Evolutionary conservation across 2,113 vertebrate species (phyloP), one percentile per base, ranked within the genome.

Genomic region (Tyrannus savana): DNA sequence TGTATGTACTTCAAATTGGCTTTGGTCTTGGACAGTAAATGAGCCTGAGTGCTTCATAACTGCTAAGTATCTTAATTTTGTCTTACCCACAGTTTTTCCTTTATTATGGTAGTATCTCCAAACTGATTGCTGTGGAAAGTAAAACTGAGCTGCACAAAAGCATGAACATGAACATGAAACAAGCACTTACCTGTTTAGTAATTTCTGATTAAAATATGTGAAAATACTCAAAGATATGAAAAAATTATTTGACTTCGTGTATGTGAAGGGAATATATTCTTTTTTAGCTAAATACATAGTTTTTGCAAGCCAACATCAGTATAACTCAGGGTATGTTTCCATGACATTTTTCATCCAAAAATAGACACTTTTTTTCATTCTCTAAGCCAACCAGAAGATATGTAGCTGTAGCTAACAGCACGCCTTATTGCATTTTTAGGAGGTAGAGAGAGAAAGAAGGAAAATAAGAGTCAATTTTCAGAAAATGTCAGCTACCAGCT

Each of bases 331-430:
- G 8, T 39, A 63, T 59, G 52, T 91, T 92, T 88, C 86, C 41
- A 69, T 69, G 62, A 49, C 11, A 73, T 88, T 88, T 92, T 92
- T 55, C 13, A 72, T 83, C n/a, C 53, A 35, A 85, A 95, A 92
- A 73, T 52, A 83, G 56, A 37, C 6, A 21, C 10, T 44, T 58
- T 55, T 55, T 81, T 78, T 73, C 18, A 44, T 66, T 88, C 42
- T 69, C 19, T 69, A 41, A 79, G 58, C 14, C 27, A 92, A 42
- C 14, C 3, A 8, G 49, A 89, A 81, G 41, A 56, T 52, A 56
- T 7, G 19, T 71, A 69, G 46, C n/a, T 73, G 53, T 53, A 56
- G 44, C 56, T 86, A 90, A 55, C 59, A 66, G 18, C n/a, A 50
- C 3, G 82, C 21, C 4, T 37, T 84, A 60, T 4, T 84, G 44